Conservation (phyloP, 2,113 vertebrate species). For the Protomyctophum bolini region DNA sequence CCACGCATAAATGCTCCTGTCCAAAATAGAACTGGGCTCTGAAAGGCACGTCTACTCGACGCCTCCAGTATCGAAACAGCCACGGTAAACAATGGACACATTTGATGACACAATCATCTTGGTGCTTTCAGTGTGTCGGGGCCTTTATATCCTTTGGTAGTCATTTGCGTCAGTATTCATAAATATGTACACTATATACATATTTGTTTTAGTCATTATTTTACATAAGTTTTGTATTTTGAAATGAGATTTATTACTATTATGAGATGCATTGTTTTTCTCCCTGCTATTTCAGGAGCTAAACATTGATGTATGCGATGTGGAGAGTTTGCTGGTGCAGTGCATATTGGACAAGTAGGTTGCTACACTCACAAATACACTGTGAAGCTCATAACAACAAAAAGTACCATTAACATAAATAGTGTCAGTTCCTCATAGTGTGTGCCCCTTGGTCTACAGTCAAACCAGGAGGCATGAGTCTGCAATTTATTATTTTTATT, state of each 20-base stretch:
- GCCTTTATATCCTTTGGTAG: too few species aligned
- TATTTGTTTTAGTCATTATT: not conserved
- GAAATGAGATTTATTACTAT: not conserved
- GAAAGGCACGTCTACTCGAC: too few species aligned
- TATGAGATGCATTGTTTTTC: not conserved
- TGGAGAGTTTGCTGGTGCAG: constrained; percentile 99
- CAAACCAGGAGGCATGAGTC: not conserved
- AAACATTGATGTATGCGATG: constrained; percentile 98
- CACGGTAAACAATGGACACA: too few species aligned
- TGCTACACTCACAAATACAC: not conserved
- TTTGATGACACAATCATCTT: too few species aligned
- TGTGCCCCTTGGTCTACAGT: not conserved
- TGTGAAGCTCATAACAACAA: not conserved
- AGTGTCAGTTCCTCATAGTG: constrained; percentile 55
- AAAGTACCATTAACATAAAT: constrained; percentile 19
- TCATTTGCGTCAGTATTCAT: too few species aligned
- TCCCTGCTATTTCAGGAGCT: constrained; percentile 84
- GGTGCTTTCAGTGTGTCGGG: too few species aligned
- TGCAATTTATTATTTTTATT: not conserved
- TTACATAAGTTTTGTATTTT: not conserved
- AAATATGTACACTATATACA: too few species aligned
- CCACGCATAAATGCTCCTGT: too few species aligned
- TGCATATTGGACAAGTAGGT: constrained; percentile 99
- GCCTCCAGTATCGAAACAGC: too few species aligned
- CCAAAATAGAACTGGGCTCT: too few species aligned